Conservation (phyloP, 2,888 invertebrate species). For the Sarcophaga caerulescens region DNA sequence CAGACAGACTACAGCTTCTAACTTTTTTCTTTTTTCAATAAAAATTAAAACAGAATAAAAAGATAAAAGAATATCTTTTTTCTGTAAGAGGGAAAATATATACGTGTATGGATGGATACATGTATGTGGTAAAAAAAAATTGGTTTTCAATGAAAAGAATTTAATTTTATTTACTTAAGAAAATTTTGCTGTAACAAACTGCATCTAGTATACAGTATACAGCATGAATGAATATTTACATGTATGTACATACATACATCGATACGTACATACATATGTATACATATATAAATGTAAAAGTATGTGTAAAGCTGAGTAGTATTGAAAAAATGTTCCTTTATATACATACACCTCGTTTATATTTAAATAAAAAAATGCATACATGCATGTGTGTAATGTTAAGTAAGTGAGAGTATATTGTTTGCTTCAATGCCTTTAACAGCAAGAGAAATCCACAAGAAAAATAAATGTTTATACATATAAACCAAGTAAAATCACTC, state of each 20-base stretch:
- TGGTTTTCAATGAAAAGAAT: too few relatives aligned
- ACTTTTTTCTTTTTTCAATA: too few relatives aligned
- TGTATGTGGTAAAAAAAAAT: too few relatives aligned
- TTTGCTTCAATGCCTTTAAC: neutral
- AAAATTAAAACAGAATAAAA: too few relatives aligned
- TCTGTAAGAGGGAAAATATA: too few relatives aligned
- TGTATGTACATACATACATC: too few relatives aligned
- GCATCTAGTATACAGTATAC: neutral
- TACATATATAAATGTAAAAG: neutral
- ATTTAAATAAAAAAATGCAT: neutral
- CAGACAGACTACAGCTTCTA: too few relatives aligned
- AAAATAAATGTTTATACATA: neutral
- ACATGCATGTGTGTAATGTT: neutral
- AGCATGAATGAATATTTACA: neutral
- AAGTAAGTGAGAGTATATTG: neutral
- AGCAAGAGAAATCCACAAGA: slow-evolving; percentile 22
- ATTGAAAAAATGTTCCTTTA: slow-evolving; percentile 24
- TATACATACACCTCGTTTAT: neutral
- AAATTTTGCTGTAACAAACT: too few relatives aligned
- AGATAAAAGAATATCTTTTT: too few relatives aligned
- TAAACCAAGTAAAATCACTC: neutral
- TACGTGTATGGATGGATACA: too few relatives aligned
- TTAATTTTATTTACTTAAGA: too few relatives aligned
- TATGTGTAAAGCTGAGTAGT: slow-evolving; percentile 16
- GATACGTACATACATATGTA: neutral